Conservation (phyloP, 2,797 vertebrate species). For the Balearica regulorum region DNA sequence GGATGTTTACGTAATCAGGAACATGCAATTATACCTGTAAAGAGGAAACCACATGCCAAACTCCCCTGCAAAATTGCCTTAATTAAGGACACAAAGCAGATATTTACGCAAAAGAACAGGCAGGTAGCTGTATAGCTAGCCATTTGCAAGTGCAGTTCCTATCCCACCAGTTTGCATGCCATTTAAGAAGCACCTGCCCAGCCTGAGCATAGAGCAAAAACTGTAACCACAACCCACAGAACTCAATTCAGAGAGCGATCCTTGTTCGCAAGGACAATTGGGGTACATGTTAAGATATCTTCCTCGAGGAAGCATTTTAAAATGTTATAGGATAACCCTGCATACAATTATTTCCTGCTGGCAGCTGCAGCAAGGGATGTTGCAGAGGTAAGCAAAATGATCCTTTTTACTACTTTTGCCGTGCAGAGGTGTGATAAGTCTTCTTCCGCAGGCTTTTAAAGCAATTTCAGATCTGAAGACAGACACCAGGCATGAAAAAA, state of each 20-base stretch:
- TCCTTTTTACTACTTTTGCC: neutral
- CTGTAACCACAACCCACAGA: neutral
- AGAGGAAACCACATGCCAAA: neutral
- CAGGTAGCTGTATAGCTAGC: neutral
- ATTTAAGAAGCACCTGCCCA: neutral
- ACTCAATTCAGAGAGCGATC: neutral
- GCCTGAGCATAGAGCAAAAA: neutral
- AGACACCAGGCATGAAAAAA: neutral
- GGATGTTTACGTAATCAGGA: neutral
- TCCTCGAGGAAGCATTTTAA: neutral
- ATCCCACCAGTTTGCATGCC: too few species aligned
- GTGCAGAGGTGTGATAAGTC: neutral
- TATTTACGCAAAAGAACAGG: neutral
- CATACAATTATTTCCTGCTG: neutral
- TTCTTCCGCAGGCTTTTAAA: neutral
- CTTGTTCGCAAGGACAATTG: accelerated
- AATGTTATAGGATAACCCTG: neutral
- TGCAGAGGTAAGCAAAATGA: neutral
- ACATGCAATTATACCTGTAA: neutral
- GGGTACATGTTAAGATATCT: neutral
- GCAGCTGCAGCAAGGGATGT: neutral
- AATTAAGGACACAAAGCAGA: neutral
- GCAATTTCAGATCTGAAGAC: neutral
- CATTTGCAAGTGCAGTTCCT: neutral
- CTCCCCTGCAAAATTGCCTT: neutral